These are phyloP conservation scores for Stegana nigrithorax DNA, from an alignment of 2,888 invertebrate genomes.

Conservation along the genomic window DNA sequence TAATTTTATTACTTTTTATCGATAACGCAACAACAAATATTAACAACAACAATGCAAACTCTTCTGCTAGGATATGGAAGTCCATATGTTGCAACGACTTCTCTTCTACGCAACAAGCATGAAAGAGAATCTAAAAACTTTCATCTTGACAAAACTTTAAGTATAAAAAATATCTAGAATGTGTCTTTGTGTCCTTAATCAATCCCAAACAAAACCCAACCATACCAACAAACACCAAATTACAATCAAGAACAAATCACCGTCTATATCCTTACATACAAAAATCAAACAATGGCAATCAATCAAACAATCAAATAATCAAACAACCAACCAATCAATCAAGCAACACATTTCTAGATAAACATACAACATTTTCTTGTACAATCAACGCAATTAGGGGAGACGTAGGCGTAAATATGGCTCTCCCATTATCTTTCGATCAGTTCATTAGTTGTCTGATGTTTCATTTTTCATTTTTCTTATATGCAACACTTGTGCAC, in stretches of 20 bases:
- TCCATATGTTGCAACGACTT: slow-evolving; percentile 64
- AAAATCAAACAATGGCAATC: neutral
- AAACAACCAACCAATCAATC: neutral
- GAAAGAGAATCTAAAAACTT: slow-evolving; percentile 67
- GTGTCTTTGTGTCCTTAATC: slow-evolving; percentile 41
- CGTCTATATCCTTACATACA: neutral
- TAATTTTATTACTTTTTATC: slow-evolving; percentile 43
- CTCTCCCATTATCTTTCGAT: slow-evolving; percentile 10
- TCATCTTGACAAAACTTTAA: slow-evolving; percentile 67
- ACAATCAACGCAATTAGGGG: slow-evolving; percentile 23
- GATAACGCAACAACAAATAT: slow-evolving; percentile 36
- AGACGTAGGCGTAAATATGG: slow-evolving; percentile 26
- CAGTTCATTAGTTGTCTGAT: too few relatives aligned
- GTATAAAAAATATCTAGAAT: slow-evolving; percentile 60
- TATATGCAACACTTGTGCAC: neutral
- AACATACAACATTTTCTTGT: slow-evolving; percentile 1
- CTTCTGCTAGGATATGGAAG: slow-evolving; percentile 66
- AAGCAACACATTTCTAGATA: neutral
- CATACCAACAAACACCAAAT: too few relatives aligned
- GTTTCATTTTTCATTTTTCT: neutral
- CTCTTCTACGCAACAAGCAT: slow-evolving; percentile 65
- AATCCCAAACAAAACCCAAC: slow-evolving; percentile 25
- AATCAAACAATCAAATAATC: neutral
- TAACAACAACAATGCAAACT: slow-evolving; percentile 47
- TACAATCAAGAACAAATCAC: neutral